These are phyloP conservation scores for Paratilapia polleni DNA, from an alignment of 2,113 vertebrate species.

Conservation along the genomic window DNA sequence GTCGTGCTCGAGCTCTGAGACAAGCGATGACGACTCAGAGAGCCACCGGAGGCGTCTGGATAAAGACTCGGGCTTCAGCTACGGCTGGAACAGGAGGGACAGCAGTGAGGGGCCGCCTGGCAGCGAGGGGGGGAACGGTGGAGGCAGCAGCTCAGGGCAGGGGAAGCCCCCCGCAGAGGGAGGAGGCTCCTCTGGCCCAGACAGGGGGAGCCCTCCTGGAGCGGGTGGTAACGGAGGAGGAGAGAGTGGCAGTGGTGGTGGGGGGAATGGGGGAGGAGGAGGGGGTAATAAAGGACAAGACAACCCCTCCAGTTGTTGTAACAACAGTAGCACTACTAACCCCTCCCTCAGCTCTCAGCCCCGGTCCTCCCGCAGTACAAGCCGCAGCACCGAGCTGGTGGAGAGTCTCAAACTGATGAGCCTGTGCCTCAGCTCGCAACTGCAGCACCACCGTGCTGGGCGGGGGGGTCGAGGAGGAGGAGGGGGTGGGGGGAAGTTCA, in stretches of 20 bases:
- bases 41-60: constrained; percentile 90
- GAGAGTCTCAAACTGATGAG: constrained; percentile 95
- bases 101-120: constrained; percentile 94
- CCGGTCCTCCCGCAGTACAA: constrained; percentile 81
- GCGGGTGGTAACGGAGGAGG: constrained; percentile 80
- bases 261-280: constrained; percentile 72
- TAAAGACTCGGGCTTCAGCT: constrained; percentile 89
- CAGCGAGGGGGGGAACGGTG: constrained; percentile 85
- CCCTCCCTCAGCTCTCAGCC: constrained; percentile 67
- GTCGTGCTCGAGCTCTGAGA: constrained; percentile 96
- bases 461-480: constrained; percentile 7
- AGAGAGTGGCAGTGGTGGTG: constrained; percentile 80
- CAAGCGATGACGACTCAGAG: constrained; percentile 95
- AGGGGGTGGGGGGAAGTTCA: constrained; percentile 72
- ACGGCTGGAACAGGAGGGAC: constrained; percentile 91
- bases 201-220: constrained; percentile 82
- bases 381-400: constrained; percentile 85
- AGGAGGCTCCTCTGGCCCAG: constrained; percentile 80
- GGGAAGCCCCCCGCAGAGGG: constrained; percentile 81
- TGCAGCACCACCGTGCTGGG: constrained; percentile 76
- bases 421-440: constrained; percentile 90
- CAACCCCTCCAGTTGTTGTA: constrained; percentile 83
- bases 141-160: constrained; percentile 82
- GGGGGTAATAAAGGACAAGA: constrained; percentile 81
- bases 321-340: constrained; percentile 76